Evolutionary conservation across 1,140 invertebrate species (phyloP).

Genomic region (Cotesia glomerata): DNA sequence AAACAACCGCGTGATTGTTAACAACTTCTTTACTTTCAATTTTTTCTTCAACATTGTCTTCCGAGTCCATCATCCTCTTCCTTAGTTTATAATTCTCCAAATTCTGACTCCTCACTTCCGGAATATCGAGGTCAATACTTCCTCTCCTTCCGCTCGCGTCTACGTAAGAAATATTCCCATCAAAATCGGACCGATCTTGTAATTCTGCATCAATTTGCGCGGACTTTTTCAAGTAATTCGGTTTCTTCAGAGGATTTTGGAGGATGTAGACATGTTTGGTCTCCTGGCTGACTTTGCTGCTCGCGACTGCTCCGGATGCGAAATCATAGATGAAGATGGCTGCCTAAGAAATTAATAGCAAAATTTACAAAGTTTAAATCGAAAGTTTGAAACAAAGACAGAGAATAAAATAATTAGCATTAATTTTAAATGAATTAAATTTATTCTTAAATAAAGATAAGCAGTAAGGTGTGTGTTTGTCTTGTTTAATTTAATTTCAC

Average conservation of each 20-base stretch:
- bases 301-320: constrained; percentile 51
- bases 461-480: too few species aligned
- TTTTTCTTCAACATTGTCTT: constrained; percentile 28
- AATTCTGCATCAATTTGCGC: constrained; percentile 1
- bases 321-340: constrained; percentile 60
- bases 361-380: neutral
- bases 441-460: neutral
- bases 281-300: constrained; percentile 53
- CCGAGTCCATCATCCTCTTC: constrained; percentile 42
- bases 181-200: constrained; percentile 39
- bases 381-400: neutral
- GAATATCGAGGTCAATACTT: constrained; percentile 18
- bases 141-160: neutral
- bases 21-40: constrained; percentile 44
- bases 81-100: constrained; percentile 50
- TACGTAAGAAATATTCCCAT: constrained; percentile 21
- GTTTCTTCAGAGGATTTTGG: constrained; percentile 48
- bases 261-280: constrained; percentile 56
- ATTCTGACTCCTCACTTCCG: constrained; percentile 47
- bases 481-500: neutral
- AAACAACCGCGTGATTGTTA: constrained; percentile 54
- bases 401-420: neutral
- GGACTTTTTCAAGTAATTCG: constrained; percentile 7
- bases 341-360: constrained; percentile 40
- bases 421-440: neutral